These are phyloP conservation scores for Tetranychus cinnabarinus DNA, from an alignment of 1,140 invertebrate genomes.

Conservation along the genomic window DNA sequence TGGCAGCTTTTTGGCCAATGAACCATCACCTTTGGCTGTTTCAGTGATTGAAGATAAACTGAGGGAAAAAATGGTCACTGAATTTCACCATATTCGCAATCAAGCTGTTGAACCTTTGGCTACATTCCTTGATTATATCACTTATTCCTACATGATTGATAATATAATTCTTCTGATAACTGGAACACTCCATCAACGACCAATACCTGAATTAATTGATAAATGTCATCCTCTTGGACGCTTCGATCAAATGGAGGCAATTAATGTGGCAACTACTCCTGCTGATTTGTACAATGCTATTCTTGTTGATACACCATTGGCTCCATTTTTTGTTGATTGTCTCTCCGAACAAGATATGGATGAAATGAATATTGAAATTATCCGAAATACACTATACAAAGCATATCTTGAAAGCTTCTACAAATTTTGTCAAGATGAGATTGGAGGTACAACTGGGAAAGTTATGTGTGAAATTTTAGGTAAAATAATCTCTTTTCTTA, in stretches of 20 bases:
- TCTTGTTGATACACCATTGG: slow-evolving; percentile 92
- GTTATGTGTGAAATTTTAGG: slow-evolving; percentile 99
- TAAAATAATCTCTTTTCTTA: slow-evolving; percentile 18
- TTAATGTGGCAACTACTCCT: slow-evolving; percentile 93
- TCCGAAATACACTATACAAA: slow-evolving; percentile 96
- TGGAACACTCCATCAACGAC: slow-evolving; percentile 90
- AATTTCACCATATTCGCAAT: slow-evolving; percentile 94
- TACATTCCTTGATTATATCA: slow-evolving; percentile 96
- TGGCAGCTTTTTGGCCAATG: slow-evolving; percentile 93
- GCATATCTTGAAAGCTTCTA: slow-evolving; percentile 95
- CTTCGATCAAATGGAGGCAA: slow-evolving; percentile 99
- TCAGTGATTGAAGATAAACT: slow-evolving; percentile 96
- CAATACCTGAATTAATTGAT: slow-evolving; percentile 89
- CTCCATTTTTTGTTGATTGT: slow-evolving; percentile 98
- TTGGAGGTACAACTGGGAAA: slow-evolving; percentile 93
- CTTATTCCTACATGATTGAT: slow-evolving; percentile 99
- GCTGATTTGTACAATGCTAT: slow-evolving; percentile 98
- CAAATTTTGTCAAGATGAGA: slow-evolving; percentile 68
- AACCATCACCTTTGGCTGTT: slow-evolving; percentile 85
- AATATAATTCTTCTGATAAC: slow-evolving; percentile 98
- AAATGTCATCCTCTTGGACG: slow-evolving; percentile 97
- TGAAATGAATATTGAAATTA: slow-evolving; percentile 99
- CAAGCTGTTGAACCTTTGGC: slow-evolving; percentile 90
- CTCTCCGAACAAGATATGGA: slow-evolving; percentile 99
- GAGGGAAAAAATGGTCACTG: slow-evolving; percentile 89